Evolutionary conservation across 2,797 vertebrate species (phyloP).

Genomic region (Alosa sapidissima): DNA sequence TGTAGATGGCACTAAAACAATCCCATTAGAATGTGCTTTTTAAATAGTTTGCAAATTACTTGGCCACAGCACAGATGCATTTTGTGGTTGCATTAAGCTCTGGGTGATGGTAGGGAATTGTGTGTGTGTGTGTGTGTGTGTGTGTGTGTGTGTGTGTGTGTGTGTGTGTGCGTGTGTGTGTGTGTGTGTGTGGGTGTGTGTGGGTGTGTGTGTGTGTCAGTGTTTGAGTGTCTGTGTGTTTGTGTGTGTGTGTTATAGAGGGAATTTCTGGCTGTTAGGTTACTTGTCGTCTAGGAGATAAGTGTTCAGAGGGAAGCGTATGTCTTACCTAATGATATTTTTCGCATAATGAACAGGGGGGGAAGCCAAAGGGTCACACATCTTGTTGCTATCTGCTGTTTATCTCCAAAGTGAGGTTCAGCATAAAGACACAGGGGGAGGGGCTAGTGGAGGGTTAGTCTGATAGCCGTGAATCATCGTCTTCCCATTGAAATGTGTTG

Average conservation of each 20-base stretch:
- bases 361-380: slow-evolving; percentile 31
- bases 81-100: slow-evolving; percentile 46
- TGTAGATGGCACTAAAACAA: slow-evolving; percentile 47
- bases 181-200: neutral
- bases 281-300: slow-evolving; percentile 15
- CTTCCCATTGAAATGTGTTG: neutral
- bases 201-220: neutral
- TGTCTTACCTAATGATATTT: slow-evolving; percentile 48
- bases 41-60: slow-evolving; percentile 49
- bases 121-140: slow-evolving; percentile 36
- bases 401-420: slow-evolving; percentile 32
- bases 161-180: neutral
- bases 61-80: slow-evolving; percentile 28
- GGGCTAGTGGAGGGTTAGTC: neutral
- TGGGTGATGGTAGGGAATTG: slow-evolving; percentile 26
- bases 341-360: slow-evolving; percentile 38
- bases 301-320: slow-evolving; percentile 6
- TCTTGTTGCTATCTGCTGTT: slow-evolving; percentile 31
- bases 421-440: slow-evolving; percentile 19
- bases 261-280: slow-evolving; percentile 9
- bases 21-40: slow-evolving; percentile 49
- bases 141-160: slow-evolving; percentile 18
- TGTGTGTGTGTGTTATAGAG: neutral
- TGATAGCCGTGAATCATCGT: neutral
- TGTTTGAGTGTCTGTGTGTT: neutral